These are phyloP conservation scores for Subacronicta megacephala DNA, from an alignment of 2,888 invertebrate genomes.

Conservation along the genomic window DNA sequence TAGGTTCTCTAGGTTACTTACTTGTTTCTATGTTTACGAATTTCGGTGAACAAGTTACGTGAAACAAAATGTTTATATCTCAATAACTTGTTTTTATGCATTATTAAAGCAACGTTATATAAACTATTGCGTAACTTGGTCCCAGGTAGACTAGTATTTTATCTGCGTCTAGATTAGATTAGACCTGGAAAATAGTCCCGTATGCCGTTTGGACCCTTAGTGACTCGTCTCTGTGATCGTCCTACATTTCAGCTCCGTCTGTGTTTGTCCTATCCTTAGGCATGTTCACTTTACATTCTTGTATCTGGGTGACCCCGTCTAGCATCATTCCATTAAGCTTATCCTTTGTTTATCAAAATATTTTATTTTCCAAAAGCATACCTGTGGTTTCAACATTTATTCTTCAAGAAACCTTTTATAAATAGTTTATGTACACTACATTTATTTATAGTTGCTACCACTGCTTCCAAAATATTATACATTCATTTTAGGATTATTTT, in stretches of 20 bases:
- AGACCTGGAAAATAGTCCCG: conserved; percentile 68
- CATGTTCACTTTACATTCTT: conserved; percentile 67
- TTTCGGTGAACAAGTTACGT: conserved; percentile 68
- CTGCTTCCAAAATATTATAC: conserved; percentile 58
- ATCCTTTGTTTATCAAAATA: conserved; percentile 41
- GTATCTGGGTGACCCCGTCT: conserved; percentile 67
- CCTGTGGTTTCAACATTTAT: conserved; percentile 42
- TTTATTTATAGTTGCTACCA: conserved; percentile 58
- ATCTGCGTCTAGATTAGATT: conserved; percentile 71
- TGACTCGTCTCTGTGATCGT: conserved; percentile 61
- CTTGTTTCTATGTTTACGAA: conserved; percentile 53
- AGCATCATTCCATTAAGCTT: conserved; percentile 62
- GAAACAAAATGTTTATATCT: conserved; percentile 18
- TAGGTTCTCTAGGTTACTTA: conserved; percentile 57
- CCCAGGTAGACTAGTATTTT: conserved; percentile 70
- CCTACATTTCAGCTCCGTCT: conserved; percentile 61
- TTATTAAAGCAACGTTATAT: neutral
- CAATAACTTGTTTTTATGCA: neutral
- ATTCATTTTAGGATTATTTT: conserved; percentile 32
- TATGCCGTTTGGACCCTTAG: conserved; percentile 70
- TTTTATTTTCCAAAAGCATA: conserved; percentile 47
- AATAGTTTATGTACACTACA: conserved; percentile 44
- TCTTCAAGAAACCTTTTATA: conserved; percentile 37
- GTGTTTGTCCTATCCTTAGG: conserved; percentile 69
- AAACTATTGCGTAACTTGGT: conserved; percentile 68